Percentiles rank a stretch among this genome's conserved stretches.
phyloP scores from a whole-genome alignment of 2,797 vertebrate species.

The Sebastes iracundus region DNA sequence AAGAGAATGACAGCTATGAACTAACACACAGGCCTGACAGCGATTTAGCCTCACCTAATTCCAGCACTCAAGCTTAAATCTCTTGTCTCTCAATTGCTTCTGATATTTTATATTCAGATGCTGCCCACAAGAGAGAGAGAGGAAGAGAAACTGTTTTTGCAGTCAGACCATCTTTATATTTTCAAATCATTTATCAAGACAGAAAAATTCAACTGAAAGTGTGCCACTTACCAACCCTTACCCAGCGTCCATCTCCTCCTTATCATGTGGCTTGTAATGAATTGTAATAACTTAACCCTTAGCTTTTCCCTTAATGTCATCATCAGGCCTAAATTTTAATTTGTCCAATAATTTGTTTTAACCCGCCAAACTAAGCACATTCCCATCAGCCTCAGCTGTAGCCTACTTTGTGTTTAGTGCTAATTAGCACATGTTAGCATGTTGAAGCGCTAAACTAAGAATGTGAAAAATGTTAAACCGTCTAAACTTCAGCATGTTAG shows the following conservation, averaged over 20 bases:
- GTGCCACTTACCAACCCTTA: neutral
- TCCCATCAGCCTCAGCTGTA: too few species aligned
- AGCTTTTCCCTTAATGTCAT: too few species aligned
- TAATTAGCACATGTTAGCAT: too few species aligned
- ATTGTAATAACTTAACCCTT: too few species aligned
- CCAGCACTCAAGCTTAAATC: constrained; percentile 28
- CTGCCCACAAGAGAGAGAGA: neutral
- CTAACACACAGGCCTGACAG: constrained; percentile 24
- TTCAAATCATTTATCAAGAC: neutral
- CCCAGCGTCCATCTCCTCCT: neutral
- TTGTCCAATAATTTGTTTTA: too few species aligned
- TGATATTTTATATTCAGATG: constrained; percentile 64
- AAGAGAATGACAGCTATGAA: constrained; percentile 35
- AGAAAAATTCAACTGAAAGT: neutral
- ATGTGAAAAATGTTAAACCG: neutral
- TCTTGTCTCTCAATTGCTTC: constrained; percentile 48
- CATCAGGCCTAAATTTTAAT: too few species aligned
- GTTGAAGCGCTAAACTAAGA: too few species aligned
- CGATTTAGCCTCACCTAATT: constrained; percentile 40
- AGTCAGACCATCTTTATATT: neutral
- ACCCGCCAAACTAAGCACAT: too few species aligned
- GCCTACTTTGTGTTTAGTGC: too few species aligned
- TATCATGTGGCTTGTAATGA: neutral
- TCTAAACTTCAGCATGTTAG: neutral
- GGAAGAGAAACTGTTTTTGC: neutral